Evolutionary conservation across 2,113 vertebrate species (phyloP), one percentile per base, ranked within the genome.

Genomic region (Indicator maculatus): DNA sequence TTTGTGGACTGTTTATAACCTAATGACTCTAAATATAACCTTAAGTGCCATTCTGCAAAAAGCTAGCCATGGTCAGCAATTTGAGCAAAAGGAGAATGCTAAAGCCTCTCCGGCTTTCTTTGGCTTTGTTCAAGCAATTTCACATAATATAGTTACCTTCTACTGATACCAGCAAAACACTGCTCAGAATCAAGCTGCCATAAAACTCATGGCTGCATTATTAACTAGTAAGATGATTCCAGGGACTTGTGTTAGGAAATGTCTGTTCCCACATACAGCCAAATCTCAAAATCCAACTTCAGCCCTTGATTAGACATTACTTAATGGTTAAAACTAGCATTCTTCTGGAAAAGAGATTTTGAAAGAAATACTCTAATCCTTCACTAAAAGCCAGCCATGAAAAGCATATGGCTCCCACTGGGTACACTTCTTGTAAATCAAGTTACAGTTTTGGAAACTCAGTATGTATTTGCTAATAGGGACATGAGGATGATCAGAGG

Each of bases 1-100:
- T 88, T 83, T 83, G 75, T 78, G 55, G 72, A 58, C 85, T 89
- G 84, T 83, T 96, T 95, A 94, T 86, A 95, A 93, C 58, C 83
- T 84, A 81, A 65, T 84, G 90, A 93, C 88, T 94, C 80, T 66
- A 86, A 92, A 72, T 33, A 61, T 90, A 94, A 88, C 92, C 73
- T 95, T 88, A 90, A 83, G 93, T 77, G 67, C 87, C 83, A 52
- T 90, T 95, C 90, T 88, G 83, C 65, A 79, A 66, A 87, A 72
- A 71, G 44, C 82, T 78, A 87, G 45, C 47, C 75, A 67, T 16
- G 33, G 71, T 88, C 64, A 93, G 86, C 79, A 81, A 86, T 71
- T 47, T 2, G 1, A 86, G 86, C 65, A 86, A 60, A 56, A 73
- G 67, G 16, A 79, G 31, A 74, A 80, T 1, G 5, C 45, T 66